Base-by-base conservation (phyloP, 1,140 invertebrate genomes). In the Trissolcus basalis region DNA sequence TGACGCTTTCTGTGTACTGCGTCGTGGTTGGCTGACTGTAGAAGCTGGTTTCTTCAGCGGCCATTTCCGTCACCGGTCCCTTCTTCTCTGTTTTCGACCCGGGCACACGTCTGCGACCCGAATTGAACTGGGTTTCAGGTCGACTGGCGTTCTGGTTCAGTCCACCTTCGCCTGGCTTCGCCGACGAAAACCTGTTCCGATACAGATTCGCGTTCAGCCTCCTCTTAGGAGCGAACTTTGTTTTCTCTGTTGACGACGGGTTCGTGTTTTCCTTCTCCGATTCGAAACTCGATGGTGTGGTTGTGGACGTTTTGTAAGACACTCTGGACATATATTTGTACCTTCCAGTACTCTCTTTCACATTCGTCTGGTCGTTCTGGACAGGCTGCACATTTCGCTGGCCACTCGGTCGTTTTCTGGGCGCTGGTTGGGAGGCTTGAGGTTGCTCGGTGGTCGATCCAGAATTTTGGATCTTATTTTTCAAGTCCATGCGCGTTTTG, bases 401-500 rank as follows among this genome's bases (percentile, higher is more conserved):
- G 51, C 9, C 68, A 0, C 65, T 49, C 13, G 69, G 54, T 39
- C 58, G 49, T 43, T 77, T 70, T 47, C 68, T 78, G 0, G 41
- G 16, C 7, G 64, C 35, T 1, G 19, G 19, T 27, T 27, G 19
- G 19, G 19, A 27, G 6, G 19, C 19, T 6, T 27, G 19, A 1
- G 19, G 19, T 1, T 70, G 59, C 56, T 80, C 76, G 1, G 79
- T 81, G 0, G 75, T 71, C 0, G 79, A 73, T 7, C 15, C 71
- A 0, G 79, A 64, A 8, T 53, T 50, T 0, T 80, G 79, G 0
- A 85, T 59, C 64, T 82, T 82, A 35, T 78, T 88, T 36, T 86
- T 86, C 54, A 86, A 83, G 39, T 88, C 87, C 56, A 89, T 60
- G 1, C 87, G 80, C 13, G 82, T 88, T 74, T 87, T 89, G 75